These are phyloP conservation scores for Elephantulus edwardii DNA, from an alignment of 2,113 vertebrate genomes.

Conservation along the genomic window DNA sequence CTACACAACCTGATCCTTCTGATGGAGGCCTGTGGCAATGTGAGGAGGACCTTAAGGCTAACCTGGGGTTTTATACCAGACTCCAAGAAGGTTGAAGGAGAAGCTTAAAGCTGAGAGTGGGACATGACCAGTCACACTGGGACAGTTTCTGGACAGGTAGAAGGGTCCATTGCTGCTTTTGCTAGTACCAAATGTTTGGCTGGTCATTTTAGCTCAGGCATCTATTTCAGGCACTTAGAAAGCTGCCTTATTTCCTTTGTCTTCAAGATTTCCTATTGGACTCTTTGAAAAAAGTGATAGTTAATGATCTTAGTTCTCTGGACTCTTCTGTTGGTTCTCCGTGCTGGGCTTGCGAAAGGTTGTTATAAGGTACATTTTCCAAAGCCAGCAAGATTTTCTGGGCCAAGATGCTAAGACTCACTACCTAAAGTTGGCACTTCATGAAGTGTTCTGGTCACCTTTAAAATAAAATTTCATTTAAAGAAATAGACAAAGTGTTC, in stretches of 20 bases:
- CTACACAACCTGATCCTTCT: neutral
- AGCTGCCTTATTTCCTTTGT: neutral
- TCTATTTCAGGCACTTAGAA: neutral
- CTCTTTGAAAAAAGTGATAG: neutral
- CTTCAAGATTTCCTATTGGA: neutral
- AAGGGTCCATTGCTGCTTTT: neutral
- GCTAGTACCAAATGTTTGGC: neutral
- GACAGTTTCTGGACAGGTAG: neutral
- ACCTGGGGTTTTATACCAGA: neutral
- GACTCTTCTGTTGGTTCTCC: neutral
- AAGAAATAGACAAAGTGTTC: no score
- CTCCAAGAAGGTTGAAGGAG: neutral
- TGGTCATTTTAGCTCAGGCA: neutral
- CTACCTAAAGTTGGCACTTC: neutral
- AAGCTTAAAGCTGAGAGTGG: neutral
- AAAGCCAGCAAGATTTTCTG: neutral
- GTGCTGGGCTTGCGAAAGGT: neutral
- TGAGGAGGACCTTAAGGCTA: neutral
- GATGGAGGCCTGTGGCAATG: neutral
- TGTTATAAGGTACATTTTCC: neutral
- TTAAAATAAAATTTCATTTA: no score
- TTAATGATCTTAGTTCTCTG: neutral
- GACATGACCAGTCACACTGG: fast-evolving
- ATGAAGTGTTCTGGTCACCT: neutral
- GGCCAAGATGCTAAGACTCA: neutral